Conservation (phyloP, 2,888 invertebrate species). For the Ectropis crepuscularia region DNA sequence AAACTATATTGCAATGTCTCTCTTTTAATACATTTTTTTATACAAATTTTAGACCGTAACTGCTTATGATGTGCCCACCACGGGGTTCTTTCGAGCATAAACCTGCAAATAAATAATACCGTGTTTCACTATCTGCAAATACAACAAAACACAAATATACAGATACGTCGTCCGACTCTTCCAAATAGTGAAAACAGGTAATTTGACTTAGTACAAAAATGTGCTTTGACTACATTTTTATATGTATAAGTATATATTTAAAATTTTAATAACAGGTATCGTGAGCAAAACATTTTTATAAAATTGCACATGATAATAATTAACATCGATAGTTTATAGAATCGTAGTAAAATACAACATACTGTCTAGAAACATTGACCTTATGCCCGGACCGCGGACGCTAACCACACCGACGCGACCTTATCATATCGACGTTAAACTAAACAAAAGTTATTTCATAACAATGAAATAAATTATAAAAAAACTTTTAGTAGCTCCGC, state of each 20-base stretch:
- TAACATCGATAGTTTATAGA: constrained; percentile 39
- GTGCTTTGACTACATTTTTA: constrained; percentile 12
- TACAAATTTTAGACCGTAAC: constrained; percentile 61
- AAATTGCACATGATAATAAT: constrained; percentile 23
- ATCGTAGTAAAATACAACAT: constrained; percentile 37
- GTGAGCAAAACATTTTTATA: constrained; percentile 27
- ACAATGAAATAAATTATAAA: too few species aligned
- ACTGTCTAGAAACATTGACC: constrained; percentile 44
- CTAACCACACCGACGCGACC: too few species aligned
- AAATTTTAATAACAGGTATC: constrained; percentile 8
- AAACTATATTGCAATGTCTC: constrained; percentile 76
- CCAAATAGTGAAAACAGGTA: constrained; percentile 34
- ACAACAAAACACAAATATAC: constrained; percentile 35
- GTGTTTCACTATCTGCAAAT: constrained; percentile 31
- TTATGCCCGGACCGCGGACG: too few species aligned
- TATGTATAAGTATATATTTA: constrained; percentile 4
- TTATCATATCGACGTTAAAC: too few species aligned
- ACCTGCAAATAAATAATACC: constrained; percentile 16
- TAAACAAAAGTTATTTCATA: too few species aligned
- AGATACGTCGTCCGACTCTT: constrained; percentile 17
- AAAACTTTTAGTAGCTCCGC: too few species aligned
- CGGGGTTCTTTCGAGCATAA: constrained; percentile 17
- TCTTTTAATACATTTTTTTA: constrained; percentile 57
- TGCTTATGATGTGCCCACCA: constrained; percentile 34
- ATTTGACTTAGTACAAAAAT: constrained; percentile 28